phyloP scores from a whole-genome alignment of 2,888 invertebrate genomes.

The Plebejus melissa region DNA sequence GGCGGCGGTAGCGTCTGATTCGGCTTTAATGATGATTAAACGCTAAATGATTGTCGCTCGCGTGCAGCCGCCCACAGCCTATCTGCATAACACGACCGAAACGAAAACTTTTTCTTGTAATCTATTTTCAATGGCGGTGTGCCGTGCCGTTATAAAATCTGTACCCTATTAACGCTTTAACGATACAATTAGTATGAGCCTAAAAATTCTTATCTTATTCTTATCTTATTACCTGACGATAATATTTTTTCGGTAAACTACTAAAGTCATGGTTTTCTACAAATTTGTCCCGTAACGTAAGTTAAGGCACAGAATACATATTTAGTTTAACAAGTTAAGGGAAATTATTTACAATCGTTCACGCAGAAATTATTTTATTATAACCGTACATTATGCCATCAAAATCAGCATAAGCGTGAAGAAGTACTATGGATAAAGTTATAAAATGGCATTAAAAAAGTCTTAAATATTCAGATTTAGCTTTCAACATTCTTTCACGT shows the following conservation, averaged over 20 bases:
- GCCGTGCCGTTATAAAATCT: conserved; percentile 24
- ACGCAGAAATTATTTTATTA: no score
- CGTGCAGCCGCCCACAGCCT: conserved; percentile 34
- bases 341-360: no score
- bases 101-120: conserved; percentile 35
- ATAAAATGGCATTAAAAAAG: background rate
- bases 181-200: conserved; percentile 3
- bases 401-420: no score
- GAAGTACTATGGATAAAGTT: background rate
- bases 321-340: no score
- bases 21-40: conserved; percentile 77
- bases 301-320: no score
- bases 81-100: conserved; percentile 33
- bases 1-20: conserved; percentile 58
- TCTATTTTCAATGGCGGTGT: conserved; percentile 27
- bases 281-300: no score
- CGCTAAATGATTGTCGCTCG: conserved; percentile 67
- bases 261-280: background rate
- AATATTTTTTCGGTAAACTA: background rate
- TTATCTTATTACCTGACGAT: background rate
- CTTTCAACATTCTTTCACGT: conserved; percentile 20
- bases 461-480: background rate
- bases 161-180: conserved; percentile 10
- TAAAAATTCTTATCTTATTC: background rate
- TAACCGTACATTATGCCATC: no score